These are phyloP conservation scores for Anhinga rufa DNA, from an alignment of 2,113 vertebrate species.

Conservation along the genomic window DNA sequence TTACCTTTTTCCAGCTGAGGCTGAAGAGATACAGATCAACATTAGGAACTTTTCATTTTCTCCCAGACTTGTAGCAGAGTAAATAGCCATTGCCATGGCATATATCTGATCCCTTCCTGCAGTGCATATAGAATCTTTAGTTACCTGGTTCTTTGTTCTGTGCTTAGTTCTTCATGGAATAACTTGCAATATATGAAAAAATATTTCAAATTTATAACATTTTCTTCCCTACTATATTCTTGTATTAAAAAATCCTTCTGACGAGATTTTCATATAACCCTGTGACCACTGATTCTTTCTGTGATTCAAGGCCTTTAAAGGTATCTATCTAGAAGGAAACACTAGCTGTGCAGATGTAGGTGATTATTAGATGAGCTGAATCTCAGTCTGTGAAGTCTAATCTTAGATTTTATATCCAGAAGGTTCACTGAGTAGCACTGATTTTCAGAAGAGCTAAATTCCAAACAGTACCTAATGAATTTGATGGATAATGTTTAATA, in stretches of 20 bases:
- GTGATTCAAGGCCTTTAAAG: background rate
- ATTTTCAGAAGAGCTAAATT: background rate
- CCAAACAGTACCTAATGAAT: background rate
- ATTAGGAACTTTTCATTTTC: background rate
- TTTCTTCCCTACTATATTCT: background rate
- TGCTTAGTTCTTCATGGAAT: background rate
- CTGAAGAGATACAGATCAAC: background rate
- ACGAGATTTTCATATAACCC: background rate
- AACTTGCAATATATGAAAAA: background rate
- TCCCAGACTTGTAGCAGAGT: background rate
- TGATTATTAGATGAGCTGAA: background rate
- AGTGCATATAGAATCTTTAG: background rate
- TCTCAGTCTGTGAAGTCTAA: background rate
- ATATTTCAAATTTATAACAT: background rate
- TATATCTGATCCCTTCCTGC: background rate
- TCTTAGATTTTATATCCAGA: background rate
- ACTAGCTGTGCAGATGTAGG: background rate
- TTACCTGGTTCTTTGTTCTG: background rate
- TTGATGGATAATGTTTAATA: background rate
- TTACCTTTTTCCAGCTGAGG: background rate
- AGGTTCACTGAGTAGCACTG: background rate
- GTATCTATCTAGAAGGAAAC: background rate
- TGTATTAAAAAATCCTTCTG: background rate
- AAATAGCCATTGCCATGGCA: background rate
- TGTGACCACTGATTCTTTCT: background rate